These are phyloP conservation scores for Caenorhabditis tropicalis DNA, from an alignment of 1,140 invertebrate genomes.

Conservation along the genomic window DNA sequence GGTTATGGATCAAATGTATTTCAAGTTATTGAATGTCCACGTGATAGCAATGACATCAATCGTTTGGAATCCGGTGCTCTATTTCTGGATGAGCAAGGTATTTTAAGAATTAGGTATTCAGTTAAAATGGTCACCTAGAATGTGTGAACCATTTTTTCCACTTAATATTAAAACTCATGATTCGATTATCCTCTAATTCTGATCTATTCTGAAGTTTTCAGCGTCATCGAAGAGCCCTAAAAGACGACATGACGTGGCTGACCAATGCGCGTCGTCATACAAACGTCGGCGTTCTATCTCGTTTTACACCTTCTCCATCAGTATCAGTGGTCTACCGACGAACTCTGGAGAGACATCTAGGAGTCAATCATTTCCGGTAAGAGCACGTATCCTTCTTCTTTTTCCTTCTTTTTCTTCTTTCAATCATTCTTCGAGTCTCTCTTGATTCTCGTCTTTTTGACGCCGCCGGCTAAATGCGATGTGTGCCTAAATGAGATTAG, in stretches of 20 bases:
- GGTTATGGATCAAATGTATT: conserved; percentile 64
- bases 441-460: conserved; percentile 36
- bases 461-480: conserved; percentile 32
- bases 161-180: not conserved
- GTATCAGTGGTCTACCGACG: conserved; percentile 68
- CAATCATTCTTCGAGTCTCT: not conserved
- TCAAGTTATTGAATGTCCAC: conserved; percentile 70
- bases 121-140: not conserved
- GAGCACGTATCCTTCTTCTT: not conserved
- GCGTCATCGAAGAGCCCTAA: conserved; percentile 70
- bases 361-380: conserved; percentile 53
- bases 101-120: conserved; percentile 13
- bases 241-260: conserved; percentile 71
- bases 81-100: conserved; percentile 72
- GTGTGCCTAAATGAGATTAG: conserved; percentile 10
- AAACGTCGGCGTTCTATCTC: conserved; percentile 63
- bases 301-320: conserved; percentile 69
- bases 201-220: conserved; percentile 1
- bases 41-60: conserved; percentile 71
- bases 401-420: not conserved
- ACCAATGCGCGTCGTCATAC: conserved; percentile 67
- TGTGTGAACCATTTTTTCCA: not conserved
- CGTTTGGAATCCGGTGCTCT: conserved; percentile 70
- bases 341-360: conserved; percentile 67
- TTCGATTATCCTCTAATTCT: not conserved